Percentiles rank a stretch among this genome's conserved stretches.
phyloP scores from a whole-genome alignment of 2,888 invertebrate genomes.

The Cylloceria caligata region DNA sequence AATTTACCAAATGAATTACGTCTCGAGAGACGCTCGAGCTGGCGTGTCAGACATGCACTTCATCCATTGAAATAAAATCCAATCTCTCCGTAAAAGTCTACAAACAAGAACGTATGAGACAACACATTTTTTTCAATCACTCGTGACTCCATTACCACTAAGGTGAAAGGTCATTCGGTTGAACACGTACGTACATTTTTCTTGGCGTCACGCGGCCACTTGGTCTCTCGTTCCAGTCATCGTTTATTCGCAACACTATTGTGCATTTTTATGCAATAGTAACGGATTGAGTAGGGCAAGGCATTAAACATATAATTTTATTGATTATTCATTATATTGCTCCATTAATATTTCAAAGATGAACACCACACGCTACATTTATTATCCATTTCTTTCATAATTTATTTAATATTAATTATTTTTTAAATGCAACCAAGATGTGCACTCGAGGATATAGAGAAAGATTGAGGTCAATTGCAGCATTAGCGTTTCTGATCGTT shows the following conservation, averaged over 20 bases:
- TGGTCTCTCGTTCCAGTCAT: not conserved
- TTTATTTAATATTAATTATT: too few relatives aligned
- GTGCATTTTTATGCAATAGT: constrained; percentile 48
- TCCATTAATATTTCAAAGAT: too few relatives aligned
- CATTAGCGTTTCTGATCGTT: too few relatives aligned
- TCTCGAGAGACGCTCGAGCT: constrained; percentile 3
- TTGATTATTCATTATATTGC: too few relatives aligned
- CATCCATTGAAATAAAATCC: constrained; percentile 52
- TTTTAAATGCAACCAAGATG: too few relatives aligned
- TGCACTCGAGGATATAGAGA: too few relatives aligned
- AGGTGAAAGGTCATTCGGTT: constrained; percentile 20
- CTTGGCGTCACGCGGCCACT: constrained; percentile 1
- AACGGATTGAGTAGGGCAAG: not conserved
- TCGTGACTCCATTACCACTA: constrained; percentile 10
- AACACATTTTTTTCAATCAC: constrained; percentile 63
- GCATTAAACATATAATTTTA: not conserved
- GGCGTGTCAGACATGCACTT: not conserved
- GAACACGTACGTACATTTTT: not conserved
- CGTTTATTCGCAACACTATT: constrained; percentile 26
- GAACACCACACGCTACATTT: too few relatives aligned
- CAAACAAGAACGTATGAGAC: constrained; percentile 53
- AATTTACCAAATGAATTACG: not conserved
- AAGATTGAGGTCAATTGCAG: too few relatives aligned
- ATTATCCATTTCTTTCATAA: too few relatives aligned
- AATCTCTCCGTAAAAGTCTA: constrained; percentile 38